Percentiles rank a stretch among this genome's conserved stretches.
Conservation (phyloP, 2,797 vertebrate species). For the Pogoniulus pusillus region DNA sequence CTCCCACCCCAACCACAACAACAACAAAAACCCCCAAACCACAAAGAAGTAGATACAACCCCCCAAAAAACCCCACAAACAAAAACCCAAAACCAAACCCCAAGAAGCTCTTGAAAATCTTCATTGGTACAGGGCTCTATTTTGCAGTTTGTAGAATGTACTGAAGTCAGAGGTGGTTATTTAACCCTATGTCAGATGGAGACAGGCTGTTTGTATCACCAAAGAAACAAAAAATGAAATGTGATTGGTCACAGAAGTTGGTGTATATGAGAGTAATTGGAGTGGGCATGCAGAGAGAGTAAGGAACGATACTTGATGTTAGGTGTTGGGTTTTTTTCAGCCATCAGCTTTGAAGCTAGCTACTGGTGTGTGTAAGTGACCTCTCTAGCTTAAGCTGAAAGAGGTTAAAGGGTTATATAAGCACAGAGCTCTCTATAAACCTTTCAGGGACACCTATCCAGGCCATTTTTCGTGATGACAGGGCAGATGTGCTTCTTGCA, state of each 20-base stretch:
- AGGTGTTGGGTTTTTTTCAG: background rate
- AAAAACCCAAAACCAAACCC: too few relatives aligned
- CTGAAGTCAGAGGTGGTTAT: conserved; percentile 67
- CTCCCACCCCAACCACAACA: too few relatives aligned
- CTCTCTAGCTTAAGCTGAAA: conserved; percentile 4
- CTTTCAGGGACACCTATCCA: conserved; percentile 7
- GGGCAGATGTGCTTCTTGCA: background rate
- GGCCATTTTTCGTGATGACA: background rate
- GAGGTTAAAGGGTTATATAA: conserved; percentile 63
- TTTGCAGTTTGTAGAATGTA: conserved; percentile 58
- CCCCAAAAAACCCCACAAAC: too few relatives aligned
- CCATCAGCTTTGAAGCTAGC: conserved; percentile 69
- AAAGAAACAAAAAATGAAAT: conserved; percentile 66
- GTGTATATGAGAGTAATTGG: conserved; percentile 66
- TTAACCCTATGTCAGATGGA: conserved; percentile 71
- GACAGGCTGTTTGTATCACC: conserved; percentile 69
- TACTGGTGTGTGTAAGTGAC: conserved; percentile 65
- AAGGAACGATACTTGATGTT: conserved; percentile 42
- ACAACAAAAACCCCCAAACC: too few relatives aligned
- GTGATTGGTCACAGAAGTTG: conserved; percentile 44
- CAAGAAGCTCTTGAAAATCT: background rate
- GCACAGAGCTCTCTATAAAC: background rate
- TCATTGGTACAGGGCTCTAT: background rate
- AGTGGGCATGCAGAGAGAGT: background rate
- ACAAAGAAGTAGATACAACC: too few relatives aligned